phyloP scores from a whole-genome alignment of 2,113 vertebrate genomes.

The Brachypodius melanocephalos region DNA sequence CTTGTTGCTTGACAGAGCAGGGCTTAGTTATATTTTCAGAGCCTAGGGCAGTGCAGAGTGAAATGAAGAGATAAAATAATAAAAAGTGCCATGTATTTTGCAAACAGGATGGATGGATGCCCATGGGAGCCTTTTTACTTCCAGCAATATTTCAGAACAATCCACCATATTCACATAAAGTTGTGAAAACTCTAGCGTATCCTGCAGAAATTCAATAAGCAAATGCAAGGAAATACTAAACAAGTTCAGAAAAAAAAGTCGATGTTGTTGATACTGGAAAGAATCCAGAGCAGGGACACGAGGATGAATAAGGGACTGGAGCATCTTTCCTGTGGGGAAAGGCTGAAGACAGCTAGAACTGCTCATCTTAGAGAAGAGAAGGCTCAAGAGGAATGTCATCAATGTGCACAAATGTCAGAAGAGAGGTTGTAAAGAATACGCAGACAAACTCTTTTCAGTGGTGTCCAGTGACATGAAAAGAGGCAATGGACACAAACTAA shows the following conservation, averaged over 20 bases:
- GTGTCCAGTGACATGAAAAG: neutral
- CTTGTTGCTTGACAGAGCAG: neutral
- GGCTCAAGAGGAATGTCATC: neutral
- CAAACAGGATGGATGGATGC: neutral
- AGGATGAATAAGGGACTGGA: neutral
- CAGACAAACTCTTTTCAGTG: neutral
- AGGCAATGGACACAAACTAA: neutral
- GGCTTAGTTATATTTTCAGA: neutral
- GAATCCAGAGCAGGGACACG: neutral
- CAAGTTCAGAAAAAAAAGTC: neutral
- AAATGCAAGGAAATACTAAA: neutral
- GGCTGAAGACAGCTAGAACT: neutral
- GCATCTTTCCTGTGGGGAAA: neutral
- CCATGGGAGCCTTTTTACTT: neutral
- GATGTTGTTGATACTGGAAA: neutral
- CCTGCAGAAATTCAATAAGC: neutral
- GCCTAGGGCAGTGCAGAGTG: neutral
- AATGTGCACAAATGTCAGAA: neutral
- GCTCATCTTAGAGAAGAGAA: neutral
- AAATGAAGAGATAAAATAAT: slow-evolving; percentile 4
- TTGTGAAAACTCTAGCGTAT: neutral
- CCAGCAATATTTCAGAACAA: neutral
- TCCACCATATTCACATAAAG: neutral
- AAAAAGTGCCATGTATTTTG: neutral
- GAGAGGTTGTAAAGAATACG: neutral